Evolutionary conservation across 2,113 vertebrate species (phyloP).

Genomic region (Anhinga anhinga): DNA sequence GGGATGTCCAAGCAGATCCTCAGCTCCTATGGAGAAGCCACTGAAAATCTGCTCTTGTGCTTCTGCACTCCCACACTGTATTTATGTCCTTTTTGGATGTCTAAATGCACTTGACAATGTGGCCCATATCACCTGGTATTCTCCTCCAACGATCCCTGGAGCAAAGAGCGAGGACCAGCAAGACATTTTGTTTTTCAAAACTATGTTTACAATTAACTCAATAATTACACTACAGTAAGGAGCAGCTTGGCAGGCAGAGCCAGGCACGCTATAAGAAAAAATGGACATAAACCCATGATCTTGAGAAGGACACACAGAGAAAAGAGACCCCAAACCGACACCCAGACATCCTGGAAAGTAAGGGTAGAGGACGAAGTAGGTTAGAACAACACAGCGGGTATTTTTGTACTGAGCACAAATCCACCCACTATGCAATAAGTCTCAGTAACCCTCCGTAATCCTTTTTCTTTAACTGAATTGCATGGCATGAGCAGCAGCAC

Average conservation of each 20-base stretch:
- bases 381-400: neutral
- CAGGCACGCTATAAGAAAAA: neutral
- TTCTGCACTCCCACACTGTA: neutral
- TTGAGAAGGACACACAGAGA: neutral
- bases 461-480: neutral
- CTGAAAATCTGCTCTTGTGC: neutral
- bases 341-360: neutral
- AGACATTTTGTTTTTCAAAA: neutral
- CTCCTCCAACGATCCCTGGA: neutral
- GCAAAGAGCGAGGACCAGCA: neutral
- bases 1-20: neutral
- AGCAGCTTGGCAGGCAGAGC: neutral
- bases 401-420: neutral
- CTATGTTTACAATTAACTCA: neutral
- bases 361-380: neutral
- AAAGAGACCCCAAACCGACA: neutral
- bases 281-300: neutral
- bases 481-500: neutral
- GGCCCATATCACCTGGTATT: rapidly evolving
- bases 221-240: too few species aligned
- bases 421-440: neutral
- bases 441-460: neutral
- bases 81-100: neutral
- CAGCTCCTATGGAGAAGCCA: neutral
- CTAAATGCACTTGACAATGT: neutral